Percentiles rank a stretch among this genome's conserved stretches.
phyloP scores from a whole-genome alignment of 2,113 vertebrate species.

The Dipodomys ordii region DNA sequence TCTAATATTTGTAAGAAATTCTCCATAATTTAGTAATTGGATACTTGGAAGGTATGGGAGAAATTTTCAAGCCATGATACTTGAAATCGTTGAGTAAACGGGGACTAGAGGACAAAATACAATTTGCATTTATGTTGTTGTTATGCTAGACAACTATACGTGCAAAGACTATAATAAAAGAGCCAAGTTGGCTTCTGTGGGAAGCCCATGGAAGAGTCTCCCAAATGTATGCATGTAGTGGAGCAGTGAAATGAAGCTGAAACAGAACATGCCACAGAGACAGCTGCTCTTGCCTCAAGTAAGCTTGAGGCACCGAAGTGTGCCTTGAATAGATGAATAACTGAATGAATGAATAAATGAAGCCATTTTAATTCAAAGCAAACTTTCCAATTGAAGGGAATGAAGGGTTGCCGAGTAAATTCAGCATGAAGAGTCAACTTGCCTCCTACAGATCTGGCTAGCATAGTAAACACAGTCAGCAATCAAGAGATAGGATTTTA shows the following conservation, averaged over 20 bases:
- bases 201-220: not conserved
- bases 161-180: not conserved
- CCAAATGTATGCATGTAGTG: not conserved
- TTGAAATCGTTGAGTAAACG: not conserved
- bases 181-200: not conserved
- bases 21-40: not conserved
- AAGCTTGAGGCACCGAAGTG: not conserved
- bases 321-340: not conserved
- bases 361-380: slow-evolving; percentile 5
- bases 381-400: not conserved
- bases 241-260: not conserved
- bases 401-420: slow-evolving; percentile 5
- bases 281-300: not conserved
- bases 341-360: not conserved
- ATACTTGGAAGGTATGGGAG: not conserved
- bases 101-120: not conserved
- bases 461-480: not conserved
- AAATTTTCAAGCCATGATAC: not conserved
- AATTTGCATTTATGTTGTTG: not conserved
- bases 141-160: not conserved
- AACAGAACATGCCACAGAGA: not conserved
- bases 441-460: not conserved
- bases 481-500: not conserved
- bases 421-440: not conserved
- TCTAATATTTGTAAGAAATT: not conserved